These are phyloP conservation scores for Cettia cetti DNA, from an alignment of 2,113 vertebrate genomes.

Conservation along the genomic window DNA sequence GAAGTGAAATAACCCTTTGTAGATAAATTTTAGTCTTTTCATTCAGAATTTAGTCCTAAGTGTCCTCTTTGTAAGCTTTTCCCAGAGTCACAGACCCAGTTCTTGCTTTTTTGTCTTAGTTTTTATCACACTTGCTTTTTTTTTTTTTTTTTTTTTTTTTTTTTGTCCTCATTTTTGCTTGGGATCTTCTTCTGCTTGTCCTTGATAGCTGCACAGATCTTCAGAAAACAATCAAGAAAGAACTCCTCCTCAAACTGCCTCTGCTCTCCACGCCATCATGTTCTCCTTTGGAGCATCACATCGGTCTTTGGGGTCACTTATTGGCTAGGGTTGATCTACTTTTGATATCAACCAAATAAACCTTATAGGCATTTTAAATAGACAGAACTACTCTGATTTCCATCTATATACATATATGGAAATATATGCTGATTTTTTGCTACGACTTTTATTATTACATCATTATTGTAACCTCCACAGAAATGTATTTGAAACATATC, in stretches of 20 bases:
- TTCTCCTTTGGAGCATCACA: not conserved
- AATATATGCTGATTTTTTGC: not conserved
- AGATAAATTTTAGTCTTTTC: not conserved
- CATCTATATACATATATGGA: not conserved
- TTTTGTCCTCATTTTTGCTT: not conserved
- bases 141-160: not conserved
- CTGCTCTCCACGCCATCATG: rapidly evolving
- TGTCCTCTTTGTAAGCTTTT: not conserved
- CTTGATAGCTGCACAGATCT: not conserved
- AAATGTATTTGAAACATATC: not conserved
- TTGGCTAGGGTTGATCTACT: not conserved
- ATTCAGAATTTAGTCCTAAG: not conserved
- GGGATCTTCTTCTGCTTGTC: not conserved
- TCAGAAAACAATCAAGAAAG: not conserved
- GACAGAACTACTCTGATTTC: not conserved
- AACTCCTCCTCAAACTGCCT: not conserved
- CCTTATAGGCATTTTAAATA: not conserved
- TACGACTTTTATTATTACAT: not conserved
- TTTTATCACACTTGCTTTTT: not conserved
- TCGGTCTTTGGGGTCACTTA: not conserved
- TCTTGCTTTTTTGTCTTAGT: not conserved
- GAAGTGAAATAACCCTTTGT: not conserved
- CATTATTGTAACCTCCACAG: not conserved
- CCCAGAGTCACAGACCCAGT: not conserved
- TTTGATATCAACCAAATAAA: not conserved